Conservation (phyloP, 2,888 invertebrate species). For the Patella caerulea region DNA sequence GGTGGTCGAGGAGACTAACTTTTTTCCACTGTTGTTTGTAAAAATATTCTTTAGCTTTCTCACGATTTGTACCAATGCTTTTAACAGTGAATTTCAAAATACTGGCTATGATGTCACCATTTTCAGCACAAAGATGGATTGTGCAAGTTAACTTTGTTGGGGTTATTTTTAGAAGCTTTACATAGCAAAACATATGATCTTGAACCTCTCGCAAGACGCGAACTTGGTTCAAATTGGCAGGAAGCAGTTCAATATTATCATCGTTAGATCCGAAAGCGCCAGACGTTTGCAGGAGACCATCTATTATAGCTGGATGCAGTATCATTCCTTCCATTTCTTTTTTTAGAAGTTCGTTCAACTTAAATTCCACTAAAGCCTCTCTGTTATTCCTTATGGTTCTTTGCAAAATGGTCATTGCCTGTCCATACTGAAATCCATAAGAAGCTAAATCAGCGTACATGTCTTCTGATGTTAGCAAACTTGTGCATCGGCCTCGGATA, state of each 20-base stretch:
- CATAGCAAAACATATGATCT: constrained; percentile 17
- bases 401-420: constrained; percentile 2
- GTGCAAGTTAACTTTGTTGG: background rate
- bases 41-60: background rate
- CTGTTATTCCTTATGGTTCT: background rate
- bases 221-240: constrained; percentile 12
- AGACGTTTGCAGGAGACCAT: constrained; percentile 18
- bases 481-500: background rate
- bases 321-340: constrained; percentile 17
- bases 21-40: background rate
- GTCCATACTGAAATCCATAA: constrained; percentile 15
- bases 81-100: constrained; percentile 15
- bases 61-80: background rate
- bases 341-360: background rate
- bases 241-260: constrained; percentile 9
- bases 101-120: constrained; percentile 15
- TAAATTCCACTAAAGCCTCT: constrained; percentile 13
- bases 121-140: background rate
- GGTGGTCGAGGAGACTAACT: background rate
- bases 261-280: background rate
- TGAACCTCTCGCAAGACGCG: background rate
- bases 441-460: constrained; percentile 19
- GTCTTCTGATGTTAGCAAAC: background rate
- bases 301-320: constrained; percentile 25
- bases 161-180: background rate